Evolutionary conservation across 2,113 vertebrate species (phyloP), one percentile per base, ranked within the genome.

Genomic region (Mola mola): DNA sequence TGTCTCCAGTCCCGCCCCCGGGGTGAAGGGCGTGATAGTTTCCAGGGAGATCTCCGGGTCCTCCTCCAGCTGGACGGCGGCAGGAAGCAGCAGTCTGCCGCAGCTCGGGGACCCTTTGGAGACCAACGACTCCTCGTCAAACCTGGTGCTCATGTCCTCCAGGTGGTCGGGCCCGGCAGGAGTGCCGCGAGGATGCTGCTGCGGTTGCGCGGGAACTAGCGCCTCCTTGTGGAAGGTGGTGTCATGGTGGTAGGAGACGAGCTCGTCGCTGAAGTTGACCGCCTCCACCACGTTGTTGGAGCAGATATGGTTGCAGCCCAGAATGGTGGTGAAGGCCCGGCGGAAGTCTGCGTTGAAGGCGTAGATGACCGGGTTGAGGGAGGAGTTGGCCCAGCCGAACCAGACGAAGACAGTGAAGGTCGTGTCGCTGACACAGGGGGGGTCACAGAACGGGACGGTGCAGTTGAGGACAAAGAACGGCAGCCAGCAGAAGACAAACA

Each of bases 401-500:
- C 93, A 95, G 24, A 92, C 91, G 5, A 94, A 95, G 78, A 94
- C 67, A 6, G 88, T 93, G 81, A 95, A 94, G 19, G 90, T 92
- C 20, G 90, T 92, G 72, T 92, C 88, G 82, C 89, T 81, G 42
- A 95, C 52, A 1, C 93, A 95, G 26, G 78, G 73, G 1, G 78
- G 60, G 4, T 49, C 80, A 34, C 93, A 95, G 83, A 95, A 94
- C 2, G 94, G 93, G 19, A 94, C 81, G 79, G 94, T 82, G 40
- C 93, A 95, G 75, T 92, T 95, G 24, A 95, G 87, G 6, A 95
- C 84, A 66, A 95, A 95, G 19, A 95, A 95, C 0, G 94, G 93
- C 47, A 94, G 82, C 92, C 93, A 94, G 86, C 93, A 95, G 66
- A 91, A 94, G 8, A 94, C 93, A 1, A 95, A 95, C 28, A 94